Base-by-base conservation (phyloP, 2,797 vertebrate species). In the Holocentrus rufus region DNA sequence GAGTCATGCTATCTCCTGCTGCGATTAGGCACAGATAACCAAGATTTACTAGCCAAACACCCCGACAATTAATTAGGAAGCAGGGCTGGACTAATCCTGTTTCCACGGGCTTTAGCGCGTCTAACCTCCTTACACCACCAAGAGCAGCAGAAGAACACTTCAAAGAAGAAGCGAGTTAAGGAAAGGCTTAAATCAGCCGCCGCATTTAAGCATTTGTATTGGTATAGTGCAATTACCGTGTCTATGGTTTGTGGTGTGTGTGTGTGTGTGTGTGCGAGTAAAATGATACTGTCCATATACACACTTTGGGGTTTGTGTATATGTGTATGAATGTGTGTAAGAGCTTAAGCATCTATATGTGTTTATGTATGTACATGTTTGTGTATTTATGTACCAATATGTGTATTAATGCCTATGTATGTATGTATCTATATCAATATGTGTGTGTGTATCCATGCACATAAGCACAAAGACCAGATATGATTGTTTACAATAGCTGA, bases 1-100 rank as follows among this genome's bases (percentile, higher is more conserved):
- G 80, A 90, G 86, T 67, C n/a, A 47, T 70, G 60, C 82, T 86
- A 90, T 92, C 88, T 92, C 81, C 81, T 61, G 74, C 84, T 71
- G 71, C 50, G 88, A 94, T 93, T 86, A 89, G 80, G 64, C 55
- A 56, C 79, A 90, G 91, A 94, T 94, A 93, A 89, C 88, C 46
- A 76, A 86, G 90, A 94, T 93, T 91, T 92, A 93, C 92, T 92
- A 86, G 89, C 85, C 91, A 89, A 92, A 89, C 90, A 86, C 72
- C 74, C 82, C 46, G 18, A 84, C 85, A 92, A 92, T 93, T 93
- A 91, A 93, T 93, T 93, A 91, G 81, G 83, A 89, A 90, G 76
- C 20, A n/a, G 58, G 68, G 78, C 81, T 69, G 72, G 82, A 87
- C 85, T 92, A 92, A 93, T 92, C 91, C 86, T 85, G 85, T 93